Base-by-base conservation (phyloP, 2,113 vertebrate species). In the Pycnonotus jocosus region DNA sequence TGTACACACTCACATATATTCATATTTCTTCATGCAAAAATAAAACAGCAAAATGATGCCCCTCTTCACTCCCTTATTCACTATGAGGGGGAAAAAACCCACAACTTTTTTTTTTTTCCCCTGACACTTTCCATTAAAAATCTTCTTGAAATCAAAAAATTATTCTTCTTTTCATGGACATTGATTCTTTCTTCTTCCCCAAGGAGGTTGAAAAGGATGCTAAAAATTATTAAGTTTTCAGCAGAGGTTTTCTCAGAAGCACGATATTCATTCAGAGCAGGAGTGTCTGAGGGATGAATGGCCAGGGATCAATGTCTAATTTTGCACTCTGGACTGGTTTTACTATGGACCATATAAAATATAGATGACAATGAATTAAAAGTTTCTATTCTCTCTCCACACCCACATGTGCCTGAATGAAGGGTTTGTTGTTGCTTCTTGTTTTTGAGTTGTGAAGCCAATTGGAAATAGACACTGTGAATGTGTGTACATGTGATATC, bases 31-130 rank as follows among this genome's bases (percentile, higher is more conserved):
- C 23, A 44, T n/a, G 12, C 19, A 71, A 6, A 88, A 50, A 40
- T 28, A 14, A 7, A 64, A 61, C 8, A 24, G 15, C 15, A 76
- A 83, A 61, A 9, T 13, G 16, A 44, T 60, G 12, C 0, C 7
- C 7, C 13, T 18, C 10, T 35, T 40, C 10, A 20, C 10, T 45
- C 30, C 7, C 4, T 12, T 74, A 69, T 61, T 51, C 33, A 45
- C 5, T 22, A 3, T 11, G 15, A 3, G 11, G 8, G 4, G 0
- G 3, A 27, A 23, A 13, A 47, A 1, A 0, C 1, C 0, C 1
- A 13, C 20, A 56, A 8, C 2, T 4, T 37, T 22, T 24, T 53
- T 31, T 58, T 44, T 51, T 35, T 47, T 22, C 22, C 5, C 6
- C 10, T 17, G 16, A 65, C 33, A 38, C 4, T 53, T 89, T 40